Percentiles rank a stretch among this genome's conserved stretches.
These are phyloP conservation scores for Philereme vetulata DNA, from an alignment of 2,888 invertebrate species.

Conservation along the genomic window DNA sequence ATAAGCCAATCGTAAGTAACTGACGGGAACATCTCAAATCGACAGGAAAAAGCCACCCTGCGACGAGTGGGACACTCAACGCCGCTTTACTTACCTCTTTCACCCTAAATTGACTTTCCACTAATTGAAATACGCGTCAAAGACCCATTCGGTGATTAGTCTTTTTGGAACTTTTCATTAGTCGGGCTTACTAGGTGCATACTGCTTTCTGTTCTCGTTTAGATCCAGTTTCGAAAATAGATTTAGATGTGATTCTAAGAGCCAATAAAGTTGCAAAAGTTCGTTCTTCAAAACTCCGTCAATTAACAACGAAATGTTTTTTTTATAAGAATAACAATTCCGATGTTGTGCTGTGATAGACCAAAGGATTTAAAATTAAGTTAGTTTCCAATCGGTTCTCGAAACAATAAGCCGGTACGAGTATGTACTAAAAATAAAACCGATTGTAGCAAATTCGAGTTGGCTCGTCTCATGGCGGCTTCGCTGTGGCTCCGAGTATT, in stretches of 20 bases:
- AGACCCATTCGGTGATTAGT: slow-evolving; percentile 53
- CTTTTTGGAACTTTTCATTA: slow-evolving; percentile 44
- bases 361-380: slow-evolving; percentile 49
- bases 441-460: slow-evolving; percentile 65
- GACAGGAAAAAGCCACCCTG: slow-evolving; percentile 38
- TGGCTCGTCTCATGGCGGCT: slow-evolving; percentile 66
- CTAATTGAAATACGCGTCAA: slow-evolving; percentile 70
- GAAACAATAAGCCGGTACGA: slow-evolving; percentile 53
- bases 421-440: slow-evolving; percentile 62
- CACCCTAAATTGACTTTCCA: slow-evolving; percentile 73
- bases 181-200: slow-evolving; percentile 18
- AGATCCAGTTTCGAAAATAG: neutral
- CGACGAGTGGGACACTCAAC: slow-evolving; percentile 43
- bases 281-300: neutral
- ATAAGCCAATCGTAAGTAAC: no score
- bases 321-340: slow-evolving; percentile 17
- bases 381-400: slow-evolving; percentile 51
- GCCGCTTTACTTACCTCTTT: slow-evolving; percentile 74
- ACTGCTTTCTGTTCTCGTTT: slow-evolving; percentile 5
- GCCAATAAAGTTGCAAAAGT: neutral
- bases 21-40: no score
- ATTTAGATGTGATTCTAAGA: neutral
- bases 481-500: slow-evolving; percentile 67
- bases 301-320: neutral
- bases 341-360: slow-evolving; percentile 24